These are phyloP conservation scores for Xestia ashworthii DNA, from an alignment of 2,888 invertebrate species.

Conservation along the genomic window DNA sequence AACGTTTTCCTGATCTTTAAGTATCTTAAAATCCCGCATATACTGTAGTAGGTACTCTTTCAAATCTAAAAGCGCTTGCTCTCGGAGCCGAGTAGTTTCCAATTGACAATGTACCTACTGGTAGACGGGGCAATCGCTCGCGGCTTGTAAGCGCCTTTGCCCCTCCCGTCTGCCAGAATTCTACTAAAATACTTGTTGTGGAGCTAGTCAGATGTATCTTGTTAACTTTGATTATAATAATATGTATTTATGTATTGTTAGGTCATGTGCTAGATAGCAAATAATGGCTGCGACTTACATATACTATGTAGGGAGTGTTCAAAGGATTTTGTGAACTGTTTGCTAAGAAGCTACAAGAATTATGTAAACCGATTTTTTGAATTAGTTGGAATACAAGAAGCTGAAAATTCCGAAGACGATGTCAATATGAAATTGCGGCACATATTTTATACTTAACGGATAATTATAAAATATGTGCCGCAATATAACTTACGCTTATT, in stretches of 20 bases:
- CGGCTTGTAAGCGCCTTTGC: conserved; percentile 82
- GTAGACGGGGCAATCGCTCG: conserved; percentile 83
- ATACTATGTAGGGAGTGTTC: not conserved
- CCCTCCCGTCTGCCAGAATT: conserved; percentile 65
- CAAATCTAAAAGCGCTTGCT: conserved; percentile 86
- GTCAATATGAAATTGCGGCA: not conserved
- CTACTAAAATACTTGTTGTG: conserved; percentile 71
- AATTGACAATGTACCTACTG: conserved; percentile 87
- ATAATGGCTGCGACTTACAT: conserved; percentile 15
- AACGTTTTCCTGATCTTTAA: not conserved
- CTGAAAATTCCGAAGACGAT: not conserved
- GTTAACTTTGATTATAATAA: conserved; percentile 63
- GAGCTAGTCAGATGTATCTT: conserved; percentile 58
- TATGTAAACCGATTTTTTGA: not conserved
- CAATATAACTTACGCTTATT: too few relatives aligned
- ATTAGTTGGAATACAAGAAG: not conserved
- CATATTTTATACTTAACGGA: too few relatives aligned
- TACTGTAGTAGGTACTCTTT: conserved; percentile 81
- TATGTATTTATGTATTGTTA: conserved; percentile 49
- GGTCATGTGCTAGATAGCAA: conserved; percentile 10
- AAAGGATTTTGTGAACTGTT: conserved; percentile 5
- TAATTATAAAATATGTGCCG: too few relatives aligned
- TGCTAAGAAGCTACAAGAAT: too few relatives aligned
- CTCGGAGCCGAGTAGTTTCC: conserved; percentile 84
- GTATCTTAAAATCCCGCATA: conserved; percentile 63